Evolutionary conservation across 2,888 invertebrate genomes (phyloP).

Genomic region (Malthinus flaveolus): DNA sequence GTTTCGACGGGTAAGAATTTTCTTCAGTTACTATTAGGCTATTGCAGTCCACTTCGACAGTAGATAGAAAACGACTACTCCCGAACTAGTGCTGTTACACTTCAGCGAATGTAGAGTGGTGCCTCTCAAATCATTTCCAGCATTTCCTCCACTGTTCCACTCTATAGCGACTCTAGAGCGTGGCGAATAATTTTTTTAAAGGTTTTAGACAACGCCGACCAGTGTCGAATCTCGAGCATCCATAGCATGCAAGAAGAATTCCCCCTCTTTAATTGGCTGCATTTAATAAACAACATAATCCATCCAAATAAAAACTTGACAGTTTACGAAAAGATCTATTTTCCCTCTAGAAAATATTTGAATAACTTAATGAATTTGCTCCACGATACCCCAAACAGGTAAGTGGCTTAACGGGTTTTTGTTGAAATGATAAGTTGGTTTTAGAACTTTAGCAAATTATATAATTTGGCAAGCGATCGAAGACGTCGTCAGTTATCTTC

Average conservation of each 20-base stretch:
- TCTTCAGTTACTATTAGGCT: background rate
- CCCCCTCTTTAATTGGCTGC: conserved; percentile 15
- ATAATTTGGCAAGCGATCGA: conserved; percentile 24
- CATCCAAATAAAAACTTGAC: conserved; percentile 14
- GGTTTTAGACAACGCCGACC: conserved; percentile 10
- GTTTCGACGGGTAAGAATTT: background rate
- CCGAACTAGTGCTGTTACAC: too few relatives aligned
- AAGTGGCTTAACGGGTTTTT: background rate
- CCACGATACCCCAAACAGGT: conserved; percentile 13
- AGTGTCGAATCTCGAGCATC: conserved; percentile 14
- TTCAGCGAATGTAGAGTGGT: too few relatives aligned
- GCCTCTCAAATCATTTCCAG: background rate
- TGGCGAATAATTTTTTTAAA: background rate
- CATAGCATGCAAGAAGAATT: conserved; percentile 11
- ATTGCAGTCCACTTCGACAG: background rate
- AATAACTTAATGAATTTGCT: conserved; percentile 6
- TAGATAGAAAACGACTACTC: too few relatives aligned
- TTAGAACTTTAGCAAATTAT: conserved; percentile 18
- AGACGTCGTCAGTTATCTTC: conserved; percentile 12
- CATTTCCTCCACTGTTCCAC: background rate
- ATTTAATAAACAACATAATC: conserved; percentile 14
- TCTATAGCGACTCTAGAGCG: background rate
- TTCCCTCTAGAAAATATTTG: conserved; percentile 18
- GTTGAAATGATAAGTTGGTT: background rate
- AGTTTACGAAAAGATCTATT: conserved; percentile 11